Conservation (phyloP, 2,113 vertebrate species). For the Vimba vimba region DNA sequence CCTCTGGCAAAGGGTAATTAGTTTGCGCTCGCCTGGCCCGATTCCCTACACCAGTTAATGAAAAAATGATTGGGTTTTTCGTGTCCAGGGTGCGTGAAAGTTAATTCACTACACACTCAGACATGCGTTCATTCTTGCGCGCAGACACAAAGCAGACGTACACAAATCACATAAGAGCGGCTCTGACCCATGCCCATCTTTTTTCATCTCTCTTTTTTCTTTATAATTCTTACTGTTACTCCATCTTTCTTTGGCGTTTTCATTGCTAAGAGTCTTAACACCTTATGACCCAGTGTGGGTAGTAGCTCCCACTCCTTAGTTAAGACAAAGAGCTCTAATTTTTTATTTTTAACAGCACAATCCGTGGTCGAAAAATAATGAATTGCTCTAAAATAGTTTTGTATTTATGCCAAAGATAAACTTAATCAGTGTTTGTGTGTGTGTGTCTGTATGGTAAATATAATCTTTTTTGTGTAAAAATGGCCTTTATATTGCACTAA, state of each 20-base stretch:
- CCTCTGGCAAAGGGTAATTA: conserved; percentile 79
- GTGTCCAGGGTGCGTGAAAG: conserved; percentile 82
- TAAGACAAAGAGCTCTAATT: conserved; percentile 24
- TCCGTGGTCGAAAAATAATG: conserved; percentile 3
- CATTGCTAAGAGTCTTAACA: conserved; percentile 46
- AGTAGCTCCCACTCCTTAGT: conserved; percentile 43
- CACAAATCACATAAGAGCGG: conserved; percentile 35
- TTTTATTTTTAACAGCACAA: conserved; percentile 23
- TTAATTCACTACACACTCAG: conserved; percentile 72
- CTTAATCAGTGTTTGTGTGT: conserved; percentile 22
- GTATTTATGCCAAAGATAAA: conserved; percentile 11
- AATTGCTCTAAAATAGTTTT: conserved; percentile 32
- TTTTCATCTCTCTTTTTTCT: conserved; percentile 11
- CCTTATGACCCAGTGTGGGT: conserved; percentile 47
- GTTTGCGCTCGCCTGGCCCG: conserved; percentile 76
- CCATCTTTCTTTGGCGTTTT: conserved; percentile 30
- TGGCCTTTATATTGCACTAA: background rate
- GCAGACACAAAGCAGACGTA: conserved; percentile 17
- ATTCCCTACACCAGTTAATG: conserved; percentile 80
- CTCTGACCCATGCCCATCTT: conserved; percentile 20
- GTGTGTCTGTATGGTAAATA: background rate
- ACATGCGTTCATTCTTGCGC: conserved; percentile 4
- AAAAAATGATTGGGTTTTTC: conserved; percentile 82
- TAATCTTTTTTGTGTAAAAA: background rate
- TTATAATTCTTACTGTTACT: conserved; percentile 19